Percentiles rank a stretch among this genome's conserved stretches.
Evolutionary conservation across 2,113 vertebrate genomes (phyloP).

Genomic region (Grantiella picta): DNA sequence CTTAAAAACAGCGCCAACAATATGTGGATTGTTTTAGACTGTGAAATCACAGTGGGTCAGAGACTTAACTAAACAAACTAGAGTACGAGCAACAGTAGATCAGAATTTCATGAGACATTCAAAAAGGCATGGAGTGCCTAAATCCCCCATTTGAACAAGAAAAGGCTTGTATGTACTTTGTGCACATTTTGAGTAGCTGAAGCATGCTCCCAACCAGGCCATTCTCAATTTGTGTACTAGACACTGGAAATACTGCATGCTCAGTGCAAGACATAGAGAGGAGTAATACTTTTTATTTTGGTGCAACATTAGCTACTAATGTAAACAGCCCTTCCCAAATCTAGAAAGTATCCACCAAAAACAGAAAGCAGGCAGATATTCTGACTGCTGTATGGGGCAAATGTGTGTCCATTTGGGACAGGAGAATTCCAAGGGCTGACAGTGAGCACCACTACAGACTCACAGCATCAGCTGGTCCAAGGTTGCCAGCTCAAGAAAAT

Average conservation of each 20-base stretch:
- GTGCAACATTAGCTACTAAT: neutral
- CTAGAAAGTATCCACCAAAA: neutral
- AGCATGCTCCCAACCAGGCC: neutral
- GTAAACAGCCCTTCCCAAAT: neutral
- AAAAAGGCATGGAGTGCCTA: neutral
- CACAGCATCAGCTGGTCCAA: neutral
- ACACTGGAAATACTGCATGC: neutral
- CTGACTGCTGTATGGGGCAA: neutral
- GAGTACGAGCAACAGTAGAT: neutral
- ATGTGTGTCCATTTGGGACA: neutral
- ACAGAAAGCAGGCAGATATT: neutral
- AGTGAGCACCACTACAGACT: neutral
- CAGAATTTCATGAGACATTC: neutral
- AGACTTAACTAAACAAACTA: neutral
- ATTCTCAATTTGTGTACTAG: neutral
- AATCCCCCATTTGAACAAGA: neutral
- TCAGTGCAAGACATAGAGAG: neutral
- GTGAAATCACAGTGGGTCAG: neutral
- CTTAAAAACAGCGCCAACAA: neutral
- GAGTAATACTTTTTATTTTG: rapidly evolving
- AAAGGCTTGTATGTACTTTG: neutral
- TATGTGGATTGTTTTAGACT: neutral
- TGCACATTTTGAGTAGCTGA: neutral
- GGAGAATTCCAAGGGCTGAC: neutral
- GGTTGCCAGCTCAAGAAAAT: neutral